A percentile compares a stretch with the other conserved stretches of the same genome.
Evolutionary conservation across 2,888 invertebrate genomes (phyloP).

Genomic region (Andrena camellia): DNA sequence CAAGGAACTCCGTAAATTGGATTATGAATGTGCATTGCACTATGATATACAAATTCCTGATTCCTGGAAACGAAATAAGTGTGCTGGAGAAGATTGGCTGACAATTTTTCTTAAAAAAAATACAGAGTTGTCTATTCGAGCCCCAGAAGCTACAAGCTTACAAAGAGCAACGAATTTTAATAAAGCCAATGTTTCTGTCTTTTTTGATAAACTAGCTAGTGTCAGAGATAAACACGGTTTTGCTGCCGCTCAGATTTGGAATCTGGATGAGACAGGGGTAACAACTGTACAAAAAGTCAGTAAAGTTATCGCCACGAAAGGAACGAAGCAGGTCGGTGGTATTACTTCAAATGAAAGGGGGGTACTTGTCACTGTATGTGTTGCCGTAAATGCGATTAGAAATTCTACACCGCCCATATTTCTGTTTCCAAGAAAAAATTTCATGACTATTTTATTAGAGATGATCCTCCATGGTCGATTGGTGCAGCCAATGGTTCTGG

Average conservation of each 20-base stretch:
- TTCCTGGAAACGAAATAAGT: not conserved
- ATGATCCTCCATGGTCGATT: not conserved
- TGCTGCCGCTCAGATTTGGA: not conserved
- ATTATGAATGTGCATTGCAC: not conserved
- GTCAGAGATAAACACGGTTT: not conserved
- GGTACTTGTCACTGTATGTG: not conserved
- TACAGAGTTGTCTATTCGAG: not conserved
- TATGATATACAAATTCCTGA: not conserved
- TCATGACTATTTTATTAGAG: not conserved
- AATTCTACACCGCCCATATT: not conserved
- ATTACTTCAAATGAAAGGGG: not conserved
- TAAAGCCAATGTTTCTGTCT: not conserved
- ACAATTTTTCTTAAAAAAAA: not conserved
- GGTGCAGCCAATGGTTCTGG: not conserved
- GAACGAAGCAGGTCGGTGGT: not conserved
- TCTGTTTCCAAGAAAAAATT: not conserved
- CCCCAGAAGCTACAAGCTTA: not conserved
- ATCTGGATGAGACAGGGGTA: not conserved
- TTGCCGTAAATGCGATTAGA: not conserved
- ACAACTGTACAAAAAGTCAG: not conserved
- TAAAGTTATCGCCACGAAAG: not conserved
- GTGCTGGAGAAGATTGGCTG: not conserved
- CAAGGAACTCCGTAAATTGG: not conserved
- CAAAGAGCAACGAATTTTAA: not conserved
- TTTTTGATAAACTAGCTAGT: not conserved